Evolutionary conservation across 64 coral and sea anemone genomes (phyloP).

Genomic region (Stylophora pistillata): DNA sequence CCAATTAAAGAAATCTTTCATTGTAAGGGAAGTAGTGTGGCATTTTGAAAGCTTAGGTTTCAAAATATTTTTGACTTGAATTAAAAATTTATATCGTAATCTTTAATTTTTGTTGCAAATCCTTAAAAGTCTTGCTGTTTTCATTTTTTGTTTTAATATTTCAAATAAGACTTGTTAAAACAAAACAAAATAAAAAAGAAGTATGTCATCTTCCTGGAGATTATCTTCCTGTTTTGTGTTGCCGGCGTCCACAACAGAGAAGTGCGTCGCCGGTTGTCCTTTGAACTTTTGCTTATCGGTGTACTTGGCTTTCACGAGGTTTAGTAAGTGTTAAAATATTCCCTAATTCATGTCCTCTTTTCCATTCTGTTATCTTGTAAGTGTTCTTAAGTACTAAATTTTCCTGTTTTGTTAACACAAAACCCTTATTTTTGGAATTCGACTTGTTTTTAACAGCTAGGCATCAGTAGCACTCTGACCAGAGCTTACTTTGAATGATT

Average conservation of each 20-base stretch:
- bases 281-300: neutral
- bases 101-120: neutral
- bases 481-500: too few relatives aligned
- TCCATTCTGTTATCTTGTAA: neutral
- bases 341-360: neutral
- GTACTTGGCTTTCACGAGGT: neutral
- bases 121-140: too few relatives aligned
- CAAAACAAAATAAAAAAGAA: neutral
- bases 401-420: neutral
- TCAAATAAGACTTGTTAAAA: neutral
- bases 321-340: neutral
- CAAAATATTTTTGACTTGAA: too few relatives aligned
- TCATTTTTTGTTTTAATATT: too few relatives aligned
- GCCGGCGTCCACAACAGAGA: neutral
- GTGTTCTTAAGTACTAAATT: constrained; percentile 1
- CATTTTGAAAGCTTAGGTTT: too few relatives aligned
- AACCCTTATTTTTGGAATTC: neutral
- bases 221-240: neutral
- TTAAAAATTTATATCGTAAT: too few relatives aligned
- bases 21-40: too few relatives aligned
- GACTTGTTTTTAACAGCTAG: neutral
- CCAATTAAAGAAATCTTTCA: too few relatives aligned
- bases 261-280: neutral
- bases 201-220: neutral
- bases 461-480: too few relatives aligned